Evolutionary conservation across 2,888 invertebrate genomes (phyloP).

Genomic region (Epicampocera succincta): DNA sequence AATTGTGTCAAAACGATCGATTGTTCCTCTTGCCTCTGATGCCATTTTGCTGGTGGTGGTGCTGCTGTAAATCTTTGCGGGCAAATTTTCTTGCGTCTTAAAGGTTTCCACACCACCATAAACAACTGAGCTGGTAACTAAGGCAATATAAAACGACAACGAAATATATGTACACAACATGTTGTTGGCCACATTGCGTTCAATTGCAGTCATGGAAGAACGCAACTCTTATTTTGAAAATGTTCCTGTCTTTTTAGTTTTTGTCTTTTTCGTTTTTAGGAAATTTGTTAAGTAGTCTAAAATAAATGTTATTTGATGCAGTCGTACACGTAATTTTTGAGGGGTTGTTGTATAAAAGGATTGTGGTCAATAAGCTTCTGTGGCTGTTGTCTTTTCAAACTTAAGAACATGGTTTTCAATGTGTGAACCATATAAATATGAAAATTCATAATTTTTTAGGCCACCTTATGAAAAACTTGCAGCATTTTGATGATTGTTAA

Average conservation of each 20-base stretch:
- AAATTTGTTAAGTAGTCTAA: not conserved
- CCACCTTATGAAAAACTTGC: not conserved
- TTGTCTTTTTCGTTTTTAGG: not conserved
- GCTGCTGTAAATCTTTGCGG: constrained; percentile 22
- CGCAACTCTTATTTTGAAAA: not conserved
- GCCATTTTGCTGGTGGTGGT: constrained; percentile 38
- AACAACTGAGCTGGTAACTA: constrained; percentile 11
- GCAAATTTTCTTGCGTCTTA: constrained; percentile 18
- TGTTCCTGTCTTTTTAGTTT: constrained; percentile 10
- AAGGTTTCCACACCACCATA: constrained; percentile 32
- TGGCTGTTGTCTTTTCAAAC: constrained; percentile 43
- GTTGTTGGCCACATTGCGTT: constrained; percentile 69
- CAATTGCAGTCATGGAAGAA: constrained; percentile 47
- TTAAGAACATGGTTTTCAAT: constrained; percentile 64
- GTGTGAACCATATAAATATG: constrained; percentile 5
- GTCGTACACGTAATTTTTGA: constrained; percentile 37
- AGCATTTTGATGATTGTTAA: not conserved
- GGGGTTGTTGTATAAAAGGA: constrained; percentile 66
- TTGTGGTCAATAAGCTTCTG: constrained; percentile 61
- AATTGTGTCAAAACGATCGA: constrained; percentile 60
- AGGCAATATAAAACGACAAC: constrained; percentile 11
- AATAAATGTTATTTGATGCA: constrained; percentile 55
- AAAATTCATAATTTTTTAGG: constrained; percentile 8
- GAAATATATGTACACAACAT: constrained; percentile 61
- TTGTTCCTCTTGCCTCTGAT: constrained; percentile 57